Evolutionary conservation across 35 echinoderm and acorn worm species (phyloP).

Genomic region (Amphiura filiformis): DNA sequence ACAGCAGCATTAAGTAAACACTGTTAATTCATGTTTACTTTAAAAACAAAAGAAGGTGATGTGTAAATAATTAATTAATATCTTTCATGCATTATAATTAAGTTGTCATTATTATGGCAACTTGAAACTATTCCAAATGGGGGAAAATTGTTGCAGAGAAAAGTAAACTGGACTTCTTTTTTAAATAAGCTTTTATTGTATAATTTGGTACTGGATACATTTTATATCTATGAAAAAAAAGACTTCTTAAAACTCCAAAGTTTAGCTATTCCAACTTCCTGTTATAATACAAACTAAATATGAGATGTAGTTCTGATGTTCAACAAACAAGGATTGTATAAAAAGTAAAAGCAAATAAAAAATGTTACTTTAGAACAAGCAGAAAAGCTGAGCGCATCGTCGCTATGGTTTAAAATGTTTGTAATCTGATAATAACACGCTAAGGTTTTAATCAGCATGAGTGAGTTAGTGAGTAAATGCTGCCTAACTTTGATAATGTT

Average conservation of each 20-base stretch:
- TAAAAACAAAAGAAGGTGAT: not conserved
- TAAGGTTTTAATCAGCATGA: conserved; percentile 11
- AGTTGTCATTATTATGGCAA: too few species aligned
- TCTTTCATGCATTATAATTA: too few species aligned
- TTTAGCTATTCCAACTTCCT: not conserved
- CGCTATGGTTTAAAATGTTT: not conserved
- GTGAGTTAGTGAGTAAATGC: conserved; percentile 3
- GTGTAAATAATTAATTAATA: not conserved
- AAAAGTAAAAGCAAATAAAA: conserved; percentile 7
- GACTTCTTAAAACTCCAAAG: not conserved
- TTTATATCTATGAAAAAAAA: not conserved
- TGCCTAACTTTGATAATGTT: not conserved
- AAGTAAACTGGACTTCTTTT: too few species aligned
- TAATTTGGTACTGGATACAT: too few species aligned
- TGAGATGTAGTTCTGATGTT: too few species aligned
- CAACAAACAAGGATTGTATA: not conserved
- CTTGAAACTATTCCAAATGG: too few species aligned
- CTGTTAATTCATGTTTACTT: too few species aligned
- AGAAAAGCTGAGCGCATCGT: not conserved
- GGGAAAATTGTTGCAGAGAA: too few species aligned
- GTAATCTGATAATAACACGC: not conserved
- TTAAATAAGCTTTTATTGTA: too few species aligned
- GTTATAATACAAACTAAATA: too few species aligned
- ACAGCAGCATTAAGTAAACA: too few species aligned
- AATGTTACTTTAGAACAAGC: not conserved